A percentile compares a stretch with the other conserved stretches of the same genome.
Conservation (phyloP, 2,797 vertebrate species). For the Hapalemur alaotrensis region DNA sequence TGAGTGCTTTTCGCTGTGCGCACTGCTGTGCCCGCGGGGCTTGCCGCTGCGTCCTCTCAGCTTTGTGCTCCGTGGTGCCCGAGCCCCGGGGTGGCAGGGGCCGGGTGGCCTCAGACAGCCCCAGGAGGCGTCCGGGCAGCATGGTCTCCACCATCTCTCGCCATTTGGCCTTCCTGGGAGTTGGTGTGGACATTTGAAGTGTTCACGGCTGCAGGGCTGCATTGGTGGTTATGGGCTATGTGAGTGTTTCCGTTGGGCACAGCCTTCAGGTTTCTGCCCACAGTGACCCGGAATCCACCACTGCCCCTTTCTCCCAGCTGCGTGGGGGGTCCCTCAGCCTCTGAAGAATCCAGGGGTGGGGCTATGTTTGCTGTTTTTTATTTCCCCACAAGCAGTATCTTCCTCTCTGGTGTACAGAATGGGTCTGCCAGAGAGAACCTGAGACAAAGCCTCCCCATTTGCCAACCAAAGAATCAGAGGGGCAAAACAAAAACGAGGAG, state of each 20-base stretch:
- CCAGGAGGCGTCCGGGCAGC: background rate
- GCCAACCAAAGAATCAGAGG: background rate
- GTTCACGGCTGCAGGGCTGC: accelerated
- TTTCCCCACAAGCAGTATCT: accelerated
- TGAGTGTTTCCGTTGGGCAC: accelerated
- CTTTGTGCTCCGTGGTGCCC: background rate
- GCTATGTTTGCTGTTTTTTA: background rate
- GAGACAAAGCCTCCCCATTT: background rate
- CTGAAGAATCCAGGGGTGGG: background rate
- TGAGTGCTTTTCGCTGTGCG: accelerated
- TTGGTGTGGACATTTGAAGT: accelerated
- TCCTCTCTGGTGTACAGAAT: background rate
- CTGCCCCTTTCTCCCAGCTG: accelerated
- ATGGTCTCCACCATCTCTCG: accelerated
- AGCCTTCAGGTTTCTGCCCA: background rate
- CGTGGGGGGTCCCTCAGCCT: too few species aligned
- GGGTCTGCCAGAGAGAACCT: background rate
- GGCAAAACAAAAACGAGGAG: background rate
- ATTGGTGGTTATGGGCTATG: accelerated
- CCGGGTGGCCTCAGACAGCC: background rate
- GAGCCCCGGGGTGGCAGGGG: background rate
- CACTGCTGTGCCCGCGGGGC: accelerated
- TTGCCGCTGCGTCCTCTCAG: accelerated
- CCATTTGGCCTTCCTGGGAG: accelerated
- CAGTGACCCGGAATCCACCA: accelerated